These are phyloP conservation scores for Furcula furcula DNA, from an alignment of 2,888 invertebrate species.

Conservation along the genomic window DNA sequence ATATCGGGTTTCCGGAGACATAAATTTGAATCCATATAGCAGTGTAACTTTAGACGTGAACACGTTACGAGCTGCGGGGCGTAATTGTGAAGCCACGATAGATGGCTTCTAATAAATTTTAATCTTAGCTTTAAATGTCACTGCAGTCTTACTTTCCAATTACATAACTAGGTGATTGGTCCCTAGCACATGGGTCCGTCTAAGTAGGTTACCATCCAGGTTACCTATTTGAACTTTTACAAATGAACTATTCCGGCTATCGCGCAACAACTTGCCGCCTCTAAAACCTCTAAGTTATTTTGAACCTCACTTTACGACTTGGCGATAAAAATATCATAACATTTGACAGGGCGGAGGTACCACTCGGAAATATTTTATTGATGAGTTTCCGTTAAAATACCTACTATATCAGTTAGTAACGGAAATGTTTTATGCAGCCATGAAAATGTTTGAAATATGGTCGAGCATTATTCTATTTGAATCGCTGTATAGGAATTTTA, in stretches of 20 bases:
- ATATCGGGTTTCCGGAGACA: conserved; percentile 61
- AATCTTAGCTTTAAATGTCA: too few relatives aligned
- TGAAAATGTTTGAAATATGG: conserved; percentile 4
- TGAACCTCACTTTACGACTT: conserved; percentile 22
- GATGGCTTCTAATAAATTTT: neutral
- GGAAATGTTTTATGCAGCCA: conserved; percentile 21
- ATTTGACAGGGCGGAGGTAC: conserved; percentile 29
- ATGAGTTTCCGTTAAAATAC: conserved; percentile 26
- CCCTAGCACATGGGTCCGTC: too few relatives aligned
- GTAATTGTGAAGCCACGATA: conserved; percentile 5
- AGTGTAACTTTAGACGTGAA: conserved; percentile 21
- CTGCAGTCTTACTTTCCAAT: too few relatives aligned
- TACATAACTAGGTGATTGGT: too few relatives aligned
- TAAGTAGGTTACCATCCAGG: too few relatives aligned
- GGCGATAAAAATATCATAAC: conserved; percentile 36
- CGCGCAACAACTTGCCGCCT: conserved; percentile 11
- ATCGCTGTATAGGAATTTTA: neutral
- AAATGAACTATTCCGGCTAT: conserved; percentile 4
- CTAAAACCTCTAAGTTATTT: conserved; percentile 23
- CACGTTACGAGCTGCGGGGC: conserved; percentile 6
- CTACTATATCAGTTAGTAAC: conserved; percentile 22
- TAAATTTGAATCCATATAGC: conserved; percentile 43
- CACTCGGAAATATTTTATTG: conserved; percentile 34
- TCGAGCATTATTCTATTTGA: neutral
- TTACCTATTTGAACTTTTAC: too few relatives aligned